phyloP scores from a whole-genome alignment of 2,113 vertebrate species.

The Pipa parva region DNA sequence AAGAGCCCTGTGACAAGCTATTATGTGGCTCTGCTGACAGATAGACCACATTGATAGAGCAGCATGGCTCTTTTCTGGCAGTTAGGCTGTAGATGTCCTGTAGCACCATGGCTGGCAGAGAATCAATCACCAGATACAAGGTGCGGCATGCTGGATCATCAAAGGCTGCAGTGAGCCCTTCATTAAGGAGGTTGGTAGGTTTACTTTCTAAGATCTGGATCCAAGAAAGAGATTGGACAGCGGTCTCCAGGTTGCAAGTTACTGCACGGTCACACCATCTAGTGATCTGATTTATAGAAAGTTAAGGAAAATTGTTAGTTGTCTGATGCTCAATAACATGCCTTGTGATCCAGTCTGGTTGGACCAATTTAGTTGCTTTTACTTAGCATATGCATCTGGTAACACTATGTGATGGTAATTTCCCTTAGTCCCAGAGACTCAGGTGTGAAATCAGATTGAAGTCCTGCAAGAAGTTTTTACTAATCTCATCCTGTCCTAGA shows the following conservation, averaged over 20 bases:
- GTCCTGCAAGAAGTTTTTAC: no score
- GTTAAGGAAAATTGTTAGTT: no score
- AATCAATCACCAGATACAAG: neutral
- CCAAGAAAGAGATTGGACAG: constrained; percentile 22
- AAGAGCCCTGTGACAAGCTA: constrained; percentile 14
- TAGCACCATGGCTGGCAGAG: fast-evolving
- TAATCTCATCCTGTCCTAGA: no score
- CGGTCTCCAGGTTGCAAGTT: neutral
- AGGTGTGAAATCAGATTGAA: no score
- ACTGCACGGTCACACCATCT: neutral
- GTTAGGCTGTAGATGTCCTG: neutral
- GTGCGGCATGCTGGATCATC: constrained; percentile 7
- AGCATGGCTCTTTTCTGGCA: neutral
- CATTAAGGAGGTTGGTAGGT: fast-evolving
- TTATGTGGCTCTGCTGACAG: neutral
- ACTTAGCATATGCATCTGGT: no score
- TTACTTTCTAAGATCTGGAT: neutral
- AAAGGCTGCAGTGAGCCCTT: neutral
- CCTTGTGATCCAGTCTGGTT: no score
- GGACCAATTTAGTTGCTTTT: no score
- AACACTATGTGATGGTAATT: no score
- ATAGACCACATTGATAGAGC: neutral
- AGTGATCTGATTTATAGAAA: constrained; percentile 29
- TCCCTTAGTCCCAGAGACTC: no score
- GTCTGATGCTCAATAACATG: no score